These are phyloP conservation scores for Drosophila quinaria DNA, from an alignment of 2,888 invertebrate species.

Conservation along the genomic window DNA sequence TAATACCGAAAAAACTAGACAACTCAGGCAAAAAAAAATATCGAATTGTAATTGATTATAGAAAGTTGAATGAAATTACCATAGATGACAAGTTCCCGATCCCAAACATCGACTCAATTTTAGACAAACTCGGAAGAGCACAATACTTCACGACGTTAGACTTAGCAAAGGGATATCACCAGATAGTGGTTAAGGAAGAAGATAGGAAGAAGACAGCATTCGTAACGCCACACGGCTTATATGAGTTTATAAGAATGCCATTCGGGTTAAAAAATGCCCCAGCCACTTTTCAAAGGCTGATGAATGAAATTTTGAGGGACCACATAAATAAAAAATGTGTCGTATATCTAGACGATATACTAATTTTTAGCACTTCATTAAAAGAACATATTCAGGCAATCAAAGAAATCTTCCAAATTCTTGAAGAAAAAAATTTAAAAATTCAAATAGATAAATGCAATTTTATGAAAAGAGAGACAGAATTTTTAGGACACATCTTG, in stretches of 20 bases:
- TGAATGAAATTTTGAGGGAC: constrained; percentile 7
- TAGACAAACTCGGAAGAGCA: constrained; percentile 55
- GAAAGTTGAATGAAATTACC: constrained; percentile 6
- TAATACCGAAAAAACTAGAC: too few species aligned
- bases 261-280: constrained; percentile 11
- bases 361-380: constrained; percentile 7
- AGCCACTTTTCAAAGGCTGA: constrained; percentile 12
- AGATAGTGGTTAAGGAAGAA: constrained; percentile 38
- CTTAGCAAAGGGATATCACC: constrained; percentile 44
- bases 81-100: constrained; percentile 32
- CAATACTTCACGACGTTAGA: constrained; percentile 47
- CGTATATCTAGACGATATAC: constrained; percentile 6
- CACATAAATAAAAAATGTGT: background rate
- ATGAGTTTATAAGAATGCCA: constrained; percentile 9
- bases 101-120: constrained; percentile 46
- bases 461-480: too few species aligned
- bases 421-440: constrained; percentile 6
- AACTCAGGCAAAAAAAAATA: too few species aligned
- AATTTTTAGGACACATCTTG: too few species aligned
- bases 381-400: constrained; percentile 3
- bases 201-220: constrained; percentile 10
- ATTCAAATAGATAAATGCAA: background rate
- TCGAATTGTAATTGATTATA: too few species aligned
- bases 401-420: constrained; percentile 3
- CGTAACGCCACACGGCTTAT: constrained; percentile 4